Conservation (phyloP, 2,888 invertebrate genomes). For the Aquatica leii region DNA sequence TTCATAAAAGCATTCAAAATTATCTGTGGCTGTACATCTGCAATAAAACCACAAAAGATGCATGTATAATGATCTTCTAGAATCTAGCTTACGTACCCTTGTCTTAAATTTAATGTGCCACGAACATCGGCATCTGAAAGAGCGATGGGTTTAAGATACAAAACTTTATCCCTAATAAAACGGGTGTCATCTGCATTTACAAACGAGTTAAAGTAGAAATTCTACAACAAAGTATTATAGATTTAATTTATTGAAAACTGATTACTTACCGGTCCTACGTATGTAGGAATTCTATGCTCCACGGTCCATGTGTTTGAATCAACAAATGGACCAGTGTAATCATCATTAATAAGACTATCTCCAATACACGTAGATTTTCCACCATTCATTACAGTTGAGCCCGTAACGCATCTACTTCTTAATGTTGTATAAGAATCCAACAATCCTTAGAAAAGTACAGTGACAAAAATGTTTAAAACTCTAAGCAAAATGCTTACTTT, state of each 20-base stretch:
- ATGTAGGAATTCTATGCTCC: slow-evolving; percentile 66
- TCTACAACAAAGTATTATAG: slow-evolving; percentile 57
- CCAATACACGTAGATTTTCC: slow-evolving; percentile 23
- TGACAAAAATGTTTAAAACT: no score
- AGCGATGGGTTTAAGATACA: slow-evolving; percentile 65
- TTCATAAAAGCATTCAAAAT: slow-evolving; percentile 52
- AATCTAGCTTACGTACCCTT: slow-evolving; percentile 39
- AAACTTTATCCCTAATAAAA: slow-evolving; percentile 62
- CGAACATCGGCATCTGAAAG: slow-evolving; percentile 27
- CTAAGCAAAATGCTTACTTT: slow-evolving; percentile 52
- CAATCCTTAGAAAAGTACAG: slow-evolving; percentile 14
- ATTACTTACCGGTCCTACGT: slow-evolving; percentile 57
- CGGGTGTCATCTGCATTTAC: slow-evolving; percentile 65
- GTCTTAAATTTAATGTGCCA: slow-evolving; percentile 35
- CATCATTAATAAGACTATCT: slow-evolving; percentile 68
- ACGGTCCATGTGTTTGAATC: slow-evolving; percentile 65
- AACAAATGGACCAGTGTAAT: slow-evolving; percentile 62
- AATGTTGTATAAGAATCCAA: slow-evolving; percentile 14
- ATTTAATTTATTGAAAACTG: not conserved
- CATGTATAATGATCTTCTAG: not conserved
- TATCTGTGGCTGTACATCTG: slow-evolving; percentile 57
- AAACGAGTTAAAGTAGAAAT: slow-evolving; percentile 72
- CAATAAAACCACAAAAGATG: not conserved
- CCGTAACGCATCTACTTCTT: not conserved
- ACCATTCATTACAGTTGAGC: slow-evolving; percentile 7